Evolutionary conservation across 2,113 vertebrate genomes (phyloP).

Genomic region (Stercorarius parasiticus): DNA sequence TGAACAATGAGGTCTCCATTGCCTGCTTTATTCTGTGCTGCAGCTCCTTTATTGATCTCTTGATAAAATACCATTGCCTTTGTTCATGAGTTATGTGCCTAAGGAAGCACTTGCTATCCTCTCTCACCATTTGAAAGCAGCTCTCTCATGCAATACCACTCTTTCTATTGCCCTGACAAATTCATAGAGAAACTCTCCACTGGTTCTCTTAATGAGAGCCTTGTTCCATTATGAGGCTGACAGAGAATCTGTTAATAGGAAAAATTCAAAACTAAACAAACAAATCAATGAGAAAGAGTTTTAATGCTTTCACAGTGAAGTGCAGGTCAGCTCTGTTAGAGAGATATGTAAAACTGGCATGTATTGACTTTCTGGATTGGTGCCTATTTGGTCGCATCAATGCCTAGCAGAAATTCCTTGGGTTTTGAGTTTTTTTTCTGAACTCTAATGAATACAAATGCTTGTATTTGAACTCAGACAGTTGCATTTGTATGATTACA

Average conservation of each 20-base stretch:
- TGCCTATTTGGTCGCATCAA: neutral
- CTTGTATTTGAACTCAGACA: neutral
- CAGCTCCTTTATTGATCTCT: neutral
- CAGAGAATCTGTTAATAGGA: constrained; percentile 31
- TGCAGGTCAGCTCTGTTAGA: neutral
- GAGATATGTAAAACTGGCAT: neutral
- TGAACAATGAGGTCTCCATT: neutral
- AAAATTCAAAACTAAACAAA: constrained; percentile 51
- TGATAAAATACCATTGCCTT: neutral
- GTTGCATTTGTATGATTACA: neutral
- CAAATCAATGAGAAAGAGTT: neutral
- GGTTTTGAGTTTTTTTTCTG: neutral
- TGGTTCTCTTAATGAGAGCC: neutral
- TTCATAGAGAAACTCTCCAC: neutral
- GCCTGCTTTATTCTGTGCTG: neutral
- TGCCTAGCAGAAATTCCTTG: neutral
- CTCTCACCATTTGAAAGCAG: neutral
- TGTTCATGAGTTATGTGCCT: neutral
- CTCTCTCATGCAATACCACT: neutral
- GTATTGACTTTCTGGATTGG: neutral
- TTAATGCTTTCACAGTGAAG: neutral
- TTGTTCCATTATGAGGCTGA: constrained; percentile 27
- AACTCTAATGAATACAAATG: neutral
- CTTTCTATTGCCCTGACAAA: neutral
- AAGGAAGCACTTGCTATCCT: neutral